These are phyloP conservation scores for Pachydiplax longipennis DNA, from an alignment of 2,888 invertebrate species.

Conservation along the genomic window DNA sequence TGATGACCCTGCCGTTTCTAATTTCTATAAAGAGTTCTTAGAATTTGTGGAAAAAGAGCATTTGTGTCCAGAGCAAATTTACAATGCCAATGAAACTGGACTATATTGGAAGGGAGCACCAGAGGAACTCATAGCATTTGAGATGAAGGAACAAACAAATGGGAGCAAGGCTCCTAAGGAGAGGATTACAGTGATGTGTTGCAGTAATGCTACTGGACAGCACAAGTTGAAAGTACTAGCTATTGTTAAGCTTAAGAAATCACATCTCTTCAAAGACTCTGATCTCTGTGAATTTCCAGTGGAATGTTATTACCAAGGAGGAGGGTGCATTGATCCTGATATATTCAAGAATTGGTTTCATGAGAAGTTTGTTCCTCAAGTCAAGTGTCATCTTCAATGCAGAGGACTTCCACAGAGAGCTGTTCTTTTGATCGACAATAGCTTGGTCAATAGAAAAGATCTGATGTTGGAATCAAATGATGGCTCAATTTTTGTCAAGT, in stretches of 20 bases:
- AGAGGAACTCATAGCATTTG: not conserved
- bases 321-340: not conserved
- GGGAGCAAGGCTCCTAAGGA: not conserved
- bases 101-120: not conserved
- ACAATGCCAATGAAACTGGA: not conserved
- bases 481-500: not conserved
- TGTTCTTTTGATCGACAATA: not conserved
- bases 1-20: not conserved
- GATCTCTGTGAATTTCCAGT: not conserved
- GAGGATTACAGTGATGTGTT: not conserved
- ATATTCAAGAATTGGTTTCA: not conserved
- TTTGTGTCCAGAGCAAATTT: not conserved
- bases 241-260: not conserved
- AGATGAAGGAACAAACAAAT: not conserved
- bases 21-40: not conserved
- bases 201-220: not conserved
- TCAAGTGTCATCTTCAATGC: not conserved
- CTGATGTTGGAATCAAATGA: not conserved
- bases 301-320: not conserved
- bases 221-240: not conserved
- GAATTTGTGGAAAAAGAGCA: not conserved
- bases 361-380: not conserved
- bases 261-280: not conserved
- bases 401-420: not conserved
- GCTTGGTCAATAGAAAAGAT: not conserved